These are phyloP conservation scores for Agonopterix subpropinquella DNA, from an alignment of 2,888 invertebrate species.

Conservation along the genomic window DNA sequence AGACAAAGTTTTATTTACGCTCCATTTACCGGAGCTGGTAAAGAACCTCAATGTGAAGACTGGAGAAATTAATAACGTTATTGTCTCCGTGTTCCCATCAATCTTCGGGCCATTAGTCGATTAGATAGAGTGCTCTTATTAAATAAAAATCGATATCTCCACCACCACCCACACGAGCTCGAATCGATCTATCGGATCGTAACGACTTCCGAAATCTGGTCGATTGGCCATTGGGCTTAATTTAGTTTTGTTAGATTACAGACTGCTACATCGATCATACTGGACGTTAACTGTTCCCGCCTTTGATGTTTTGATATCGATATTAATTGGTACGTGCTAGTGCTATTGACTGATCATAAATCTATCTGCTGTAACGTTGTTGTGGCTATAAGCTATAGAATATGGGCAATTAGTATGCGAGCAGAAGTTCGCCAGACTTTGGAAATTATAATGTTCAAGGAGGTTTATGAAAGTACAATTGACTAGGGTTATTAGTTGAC, in stretches of 20 bases:
- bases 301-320: slow-evolving; percentile 46
- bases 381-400: slow-evolving; percentile 10
- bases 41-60: slow-evolving; percentile 6
- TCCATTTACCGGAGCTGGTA: slow-evolving; percentile 18
- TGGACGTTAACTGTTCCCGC: slow-evolving; percentile 35
- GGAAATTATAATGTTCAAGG: not conserved
- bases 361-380: slow-evolving; percentile 19
- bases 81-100: slow-evolving; percentile 48
- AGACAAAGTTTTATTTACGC: slow-evolving; percentile 25
- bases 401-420: not conserved
- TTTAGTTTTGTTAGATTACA: slow-evolving; percentile 32
- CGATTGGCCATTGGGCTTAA: slow-evolving; percentile 13
- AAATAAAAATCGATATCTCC: slow-evolving; percentile 39
- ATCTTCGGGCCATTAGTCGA: slow-evolving; percentile 60
- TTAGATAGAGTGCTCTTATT: slow-evolving; percentile 53
- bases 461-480: not conserved
- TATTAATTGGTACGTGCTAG: slow-evolving; percentile 41
- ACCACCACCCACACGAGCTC: slow-evolving; percentile 38
- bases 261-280: slow-evolving; percentile 46
- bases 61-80: slow-evolving; percentile 34
- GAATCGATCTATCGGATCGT: slow-evolving; percentile 28
- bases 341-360: slow-evolving; percentile 39
- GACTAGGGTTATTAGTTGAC: not conserved
- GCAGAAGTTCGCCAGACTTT: not conserved
- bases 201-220: slow-evolving; percentile 27